Evolutionary conservation across 2,113 vertebrate species (phyloP), one percentile per base, ranked within the genome.

Genomic region (Egretta garzetta): DNA sequence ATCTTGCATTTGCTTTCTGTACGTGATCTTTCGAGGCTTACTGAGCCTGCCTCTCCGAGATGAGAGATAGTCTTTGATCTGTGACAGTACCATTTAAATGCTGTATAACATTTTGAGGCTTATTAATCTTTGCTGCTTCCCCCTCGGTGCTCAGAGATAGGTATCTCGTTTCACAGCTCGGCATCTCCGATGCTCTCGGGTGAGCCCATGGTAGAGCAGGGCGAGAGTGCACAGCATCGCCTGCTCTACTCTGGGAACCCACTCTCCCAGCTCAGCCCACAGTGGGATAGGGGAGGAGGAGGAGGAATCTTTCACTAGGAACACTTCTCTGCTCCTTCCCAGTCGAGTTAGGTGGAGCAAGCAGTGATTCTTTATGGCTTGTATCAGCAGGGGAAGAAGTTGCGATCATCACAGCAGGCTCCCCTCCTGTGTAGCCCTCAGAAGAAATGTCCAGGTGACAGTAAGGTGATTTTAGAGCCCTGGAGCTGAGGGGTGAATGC

Each of bases 121-220:
- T 95, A 90, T 88, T 91, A 90, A 93, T 95, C 74, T 96, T 68
- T 37, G 33, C 76, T 71, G 56, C 83, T 89, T 95, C 76, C 71
- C 59, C 20, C 2, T 12, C 6, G 21, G 11, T 89, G 77, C 87
- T 93, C 70, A 35, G 80, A 72, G 53, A 79, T 27, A 60, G 80
- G 60, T 73, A 41, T 91, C 92, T 95, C 1, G 1, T 96, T 96
- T 96, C 92, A 60, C 81, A 73, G 77, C 60, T 80, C 77, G 73
- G 62, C 73, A 64, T 96, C 92, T 81, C 85, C 49, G 13, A 15
- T 86, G 67, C 67, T 92, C 32, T 52, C 0, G 0, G 39, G 37
- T 23, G 60, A 88, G 32, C 10, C 63, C 0, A 0, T 35, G 52
- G 47, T 26, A 45, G 47, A 64, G 73, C 39, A 81, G 59, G 16